Evolutionary conservation across 2,797 vertebrate species (phyloP).

Genomic region (Chloroceryle amazona): DNA sequence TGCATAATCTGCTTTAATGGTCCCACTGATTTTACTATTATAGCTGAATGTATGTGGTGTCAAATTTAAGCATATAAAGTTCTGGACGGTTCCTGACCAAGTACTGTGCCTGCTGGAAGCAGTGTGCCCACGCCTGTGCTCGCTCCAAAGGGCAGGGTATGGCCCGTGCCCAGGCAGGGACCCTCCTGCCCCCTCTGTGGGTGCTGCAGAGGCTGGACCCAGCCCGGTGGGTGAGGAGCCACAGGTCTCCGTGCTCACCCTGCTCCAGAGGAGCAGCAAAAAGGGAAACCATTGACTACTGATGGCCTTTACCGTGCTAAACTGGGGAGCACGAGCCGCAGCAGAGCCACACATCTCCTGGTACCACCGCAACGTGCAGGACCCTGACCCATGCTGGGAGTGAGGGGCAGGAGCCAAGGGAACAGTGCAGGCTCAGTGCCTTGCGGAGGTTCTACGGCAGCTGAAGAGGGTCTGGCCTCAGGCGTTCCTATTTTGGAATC

Average conservation of each 20-base stretch:
- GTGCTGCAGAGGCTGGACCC: background rate
- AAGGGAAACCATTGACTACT: fast-evolving
- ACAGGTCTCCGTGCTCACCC: background rate
- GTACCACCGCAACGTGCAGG: fast-evolving
- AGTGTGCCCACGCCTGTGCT: fast-evolving
- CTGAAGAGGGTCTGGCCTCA: background rate
- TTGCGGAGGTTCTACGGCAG: background rate
- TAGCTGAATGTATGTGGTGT: background rate
- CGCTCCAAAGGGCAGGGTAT: fast-evolving
- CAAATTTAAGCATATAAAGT: background rate
- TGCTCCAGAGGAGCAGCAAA: background rate
- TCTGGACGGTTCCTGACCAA: background rate
- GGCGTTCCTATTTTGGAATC: background rate
- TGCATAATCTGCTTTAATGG: slow-evolving; percentile 66
- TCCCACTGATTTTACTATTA: slow-evolving; percentile 34
- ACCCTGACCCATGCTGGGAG: background rate
- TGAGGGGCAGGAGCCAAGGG: background rate
- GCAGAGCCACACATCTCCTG: background rate
- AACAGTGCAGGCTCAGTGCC: background rate
- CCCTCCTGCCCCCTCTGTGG: background rate
- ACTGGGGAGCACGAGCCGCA: fast-evolving
- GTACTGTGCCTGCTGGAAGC: background rate
- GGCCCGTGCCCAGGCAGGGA: background rate
- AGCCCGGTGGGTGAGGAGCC: background rate
- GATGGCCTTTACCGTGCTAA: fast-evolving